Base-by-base conservation (phyloP, 2,797 vertebrate genomes). In the Merluccius polli region DNA sequence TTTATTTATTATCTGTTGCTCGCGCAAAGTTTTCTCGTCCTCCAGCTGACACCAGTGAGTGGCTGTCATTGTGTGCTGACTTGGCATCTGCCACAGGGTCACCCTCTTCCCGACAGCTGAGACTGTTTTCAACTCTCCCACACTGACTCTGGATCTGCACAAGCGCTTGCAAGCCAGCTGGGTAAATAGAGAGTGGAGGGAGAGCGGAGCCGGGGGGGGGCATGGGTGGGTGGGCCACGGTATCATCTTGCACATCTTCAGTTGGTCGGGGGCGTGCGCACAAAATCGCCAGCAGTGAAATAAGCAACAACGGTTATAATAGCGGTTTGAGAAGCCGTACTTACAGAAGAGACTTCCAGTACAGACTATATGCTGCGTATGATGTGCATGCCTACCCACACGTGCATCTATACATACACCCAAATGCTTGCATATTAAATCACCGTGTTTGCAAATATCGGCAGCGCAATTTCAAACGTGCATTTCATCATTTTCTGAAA, bases 191-290 rank as follows among this genome's bases (percentile, higher is more conserved):
- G 82, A 79, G 36, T 36, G 78, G 79, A 78, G 78, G 85, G 84
- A 87, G 88, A 86, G 85, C 69, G 68, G 87, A 83, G 80, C 18
- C 18, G 44, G 44, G 70, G 84, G 85, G 88, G 81, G 88, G 87
- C 87, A 87, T 71, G 77, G 79, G 38, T 36, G 87, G 78, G 83
- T 82, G 83, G 73, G 48, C 82, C 80, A 70, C 74, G 78, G 81
- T 90, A 88, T 92, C 86, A 76, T 81, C 82, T 91, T 91, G 87
- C 88, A 89, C 67, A 90, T 91, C 83, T 85, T 77, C 84, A 88
- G 87, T 86, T 83, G 15, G 84, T 85, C 44, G 44, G 16, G 44
- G 44, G 6, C 1, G n/a, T 59, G 52, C 1, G 21, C 52, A 59
- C 52, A 59, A 35, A 3, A 52, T 59, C 52, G 10, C 21, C n/a